These are phyloP conservation scores for Reticulitermes lucifugus DNA, from an alignment of 2,888 invertebrate genomes.

Conservation along the genomic window DNA sequence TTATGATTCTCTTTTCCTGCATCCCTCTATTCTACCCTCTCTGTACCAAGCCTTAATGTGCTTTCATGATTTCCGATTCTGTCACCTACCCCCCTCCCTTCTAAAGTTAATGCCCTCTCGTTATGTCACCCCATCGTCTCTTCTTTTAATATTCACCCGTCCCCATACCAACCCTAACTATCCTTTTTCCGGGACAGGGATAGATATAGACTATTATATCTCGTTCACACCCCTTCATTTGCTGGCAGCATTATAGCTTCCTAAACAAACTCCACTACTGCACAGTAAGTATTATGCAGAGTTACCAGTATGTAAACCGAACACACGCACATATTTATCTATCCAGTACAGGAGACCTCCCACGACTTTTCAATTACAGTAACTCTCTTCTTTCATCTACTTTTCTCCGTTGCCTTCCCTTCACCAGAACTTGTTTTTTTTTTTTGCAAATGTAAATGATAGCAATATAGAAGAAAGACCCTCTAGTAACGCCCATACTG, in stretches of 20 bases:
- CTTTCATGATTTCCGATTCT: conserved; percentile 42
- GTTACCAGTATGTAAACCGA: conserved; percentile 39
- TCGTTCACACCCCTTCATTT: conserved; percentile 50
- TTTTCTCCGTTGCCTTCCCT: not conserved
- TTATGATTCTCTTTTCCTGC: conserved; percentile 23
- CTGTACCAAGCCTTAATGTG: conserved; percentile 39
- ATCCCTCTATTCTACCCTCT: conserved; percentile 3
- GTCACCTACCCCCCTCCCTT: conserved; percentile 37
- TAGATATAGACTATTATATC: conserved; percentile 17
- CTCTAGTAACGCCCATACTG: conserved; percentile 15
- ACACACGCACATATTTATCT: conserved; percentile 46
- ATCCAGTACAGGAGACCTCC: conserved; percentile 44
- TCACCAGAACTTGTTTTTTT: not conserved
- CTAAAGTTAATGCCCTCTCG: conserved; percentile 41
- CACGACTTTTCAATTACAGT: conserved; percentile 20
- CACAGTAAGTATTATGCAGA: conserved; percentile 9
- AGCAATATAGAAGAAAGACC: conserved; percentile 6
- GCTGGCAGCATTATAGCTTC: conserved; percentile 32
- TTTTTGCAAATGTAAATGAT: conserved; percentile 20
- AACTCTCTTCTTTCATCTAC: not conserved
- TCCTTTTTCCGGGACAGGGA: not conserved
- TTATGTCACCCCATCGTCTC: conserved; percentile 44
- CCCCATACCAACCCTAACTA: conserved; percentile 11
- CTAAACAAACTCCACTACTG: conserved; percentile 27
- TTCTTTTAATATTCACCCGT: conserved; percentile 50